Percentiles rank a stretch among this genome's conserved stretches.
Evolutionary conservation across 2,888 invertebrate species (phyloP).

Genomic region (Pandemis corylana): DNA sequence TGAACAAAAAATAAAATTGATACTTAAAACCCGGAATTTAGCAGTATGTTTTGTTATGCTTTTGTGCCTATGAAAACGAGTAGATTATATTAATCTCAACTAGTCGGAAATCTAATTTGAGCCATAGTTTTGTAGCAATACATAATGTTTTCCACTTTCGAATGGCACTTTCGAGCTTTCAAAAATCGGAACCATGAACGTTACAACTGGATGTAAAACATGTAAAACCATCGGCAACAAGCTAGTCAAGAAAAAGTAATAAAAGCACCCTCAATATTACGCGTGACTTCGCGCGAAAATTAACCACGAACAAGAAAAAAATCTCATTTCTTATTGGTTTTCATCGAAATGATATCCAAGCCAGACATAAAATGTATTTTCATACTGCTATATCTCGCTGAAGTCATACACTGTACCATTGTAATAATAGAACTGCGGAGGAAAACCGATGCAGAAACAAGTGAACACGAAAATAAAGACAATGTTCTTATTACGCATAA

Average conservation of each 20-base stretch:
- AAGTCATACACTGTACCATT: neutral
- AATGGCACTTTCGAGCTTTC: too few relatives aligned
- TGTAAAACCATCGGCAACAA: neutral
- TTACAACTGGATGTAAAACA: neutral
- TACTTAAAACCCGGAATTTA: too few relatives aligned
- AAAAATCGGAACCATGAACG: too few relatives aligned
- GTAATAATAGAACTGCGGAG: neutral
- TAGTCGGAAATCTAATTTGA: too few relatives aligned
- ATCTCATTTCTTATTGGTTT: constrained; percentile 2
- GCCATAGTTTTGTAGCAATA: too few relatives aligned
- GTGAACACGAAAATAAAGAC: neutral
- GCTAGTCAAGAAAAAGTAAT: constrained; percentile 1
- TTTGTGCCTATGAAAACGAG: too few relatives aligned
- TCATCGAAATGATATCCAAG: neutral
- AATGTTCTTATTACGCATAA: neutral
- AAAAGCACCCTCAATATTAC: neutral
- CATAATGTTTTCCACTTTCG: too few relatives aligned
- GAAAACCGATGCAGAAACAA: neutral
- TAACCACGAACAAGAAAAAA: neutral
- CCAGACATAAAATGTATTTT: neutral
- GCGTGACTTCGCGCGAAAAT: neutral
- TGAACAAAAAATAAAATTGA: too few relatives aligned
- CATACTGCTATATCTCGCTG: neutral
- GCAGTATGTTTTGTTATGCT: too few relatives aligned
- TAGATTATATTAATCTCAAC: too few relatives aligned